Conservation (phyloP, 2,888 invertebrate genomes). For the Diarsia dahlii region DNA sequence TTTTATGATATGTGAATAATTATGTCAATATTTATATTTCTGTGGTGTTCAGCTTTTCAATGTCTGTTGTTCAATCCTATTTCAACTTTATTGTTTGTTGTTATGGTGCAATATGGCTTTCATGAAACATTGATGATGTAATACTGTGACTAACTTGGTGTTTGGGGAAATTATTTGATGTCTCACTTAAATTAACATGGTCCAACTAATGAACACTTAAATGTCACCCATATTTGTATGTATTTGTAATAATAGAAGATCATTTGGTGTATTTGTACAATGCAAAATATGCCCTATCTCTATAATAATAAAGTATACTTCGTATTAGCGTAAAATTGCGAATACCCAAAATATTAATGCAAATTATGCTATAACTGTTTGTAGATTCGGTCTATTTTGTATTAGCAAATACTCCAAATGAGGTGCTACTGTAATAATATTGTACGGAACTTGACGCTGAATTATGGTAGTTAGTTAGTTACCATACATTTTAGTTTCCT, state of each 20-base stretch:
- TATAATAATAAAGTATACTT: not conserved
- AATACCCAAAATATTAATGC: not conserved
- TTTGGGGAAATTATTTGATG: conserved; percentile 33
- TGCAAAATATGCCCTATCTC: not conserved
- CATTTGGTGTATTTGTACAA: not conserved
- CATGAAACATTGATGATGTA: conserved; percentile 5
- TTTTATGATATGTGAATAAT: not conserved
- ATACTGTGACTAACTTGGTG: conserved; percentile 36
- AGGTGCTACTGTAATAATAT: not conserved
- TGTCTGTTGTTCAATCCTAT: not conserved
- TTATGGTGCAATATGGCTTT: conserved; percentile 10
- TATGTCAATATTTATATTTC: not conserved
- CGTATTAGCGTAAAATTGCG: not conserved
- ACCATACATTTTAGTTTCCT: not conserved
- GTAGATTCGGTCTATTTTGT: not conserved
- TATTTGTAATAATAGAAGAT: conserved; percentile 5
- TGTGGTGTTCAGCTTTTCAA: conserved; percentile 13
- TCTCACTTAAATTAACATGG: conserved; percentile 28
- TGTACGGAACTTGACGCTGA: conserved; percentile 11
- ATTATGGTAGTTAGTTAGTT: not conserved
- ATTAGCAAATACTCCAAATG: not conserved
- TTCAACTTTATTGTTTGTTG: conserved; percentile 2
- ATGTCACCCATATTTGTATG: conserved; percentile 21
- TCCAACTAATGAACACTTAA: conserved; percentile 33
- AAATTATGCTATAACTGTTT: not conserved